These are phyloP conservation scores for Heliocidaris tuberculata DNA, from an alignment of 35 echinoderm and acorn worm species.

Conservation along the genomic window DNA sequence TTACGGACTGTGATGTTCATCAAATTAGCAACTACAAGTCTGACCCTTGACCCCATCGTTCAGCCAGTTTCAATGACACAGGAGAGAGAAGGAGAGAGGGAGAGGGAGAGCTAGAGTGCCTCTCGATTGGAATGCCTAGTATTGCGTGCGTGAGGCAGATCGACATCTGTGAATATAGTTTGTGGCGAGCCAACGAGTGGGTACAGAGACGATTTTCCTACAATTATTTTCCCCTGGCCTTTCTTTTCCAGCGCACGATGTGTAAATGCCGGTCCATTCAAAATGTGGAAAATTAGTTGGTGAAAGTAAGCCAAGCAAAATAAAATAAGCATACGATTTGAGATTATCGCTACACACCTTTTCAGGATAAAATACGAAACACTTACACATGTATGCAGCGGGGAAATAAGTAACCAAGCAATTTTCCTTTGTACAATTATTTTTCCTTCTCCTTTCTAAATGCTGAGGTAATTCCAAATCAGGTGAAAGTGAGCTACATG, in stretches of 20 bases:
- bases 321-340: background rate
- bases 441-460: no score
- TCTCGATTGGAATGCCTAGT: background rate
- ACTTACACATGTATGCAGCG: no score
- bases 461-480: no score
- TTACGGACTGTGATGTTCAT: conserved; percentile 34
- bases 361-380: no score
- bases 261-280: background rate
- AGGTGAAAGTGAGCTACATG: no score
- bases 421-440: no score
- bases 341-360: background rate
- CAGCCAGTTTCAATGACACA: conserved; percentile 3
- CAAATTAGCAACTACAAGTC: conserved; percentile 38
- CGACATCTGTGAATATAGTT: conserved; percentile 27
- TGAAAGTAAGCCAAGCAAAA: background rate
- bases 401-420: no score
- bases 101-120: background rate
- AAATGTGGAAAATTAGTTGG: background rate
- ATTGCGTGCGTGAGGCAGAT: background rate
- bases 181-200: background rate
- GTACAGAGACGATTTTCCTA: background rate
- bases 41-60: conserved; percentile 15
- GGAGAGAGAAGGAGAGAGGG: background rate
- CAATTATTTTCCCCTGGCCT: background rate
- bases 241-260: background rate